Conservation (phyloP, 2,797 vertebrate genomes). For the Pachyuromys duprasi region DNA sequence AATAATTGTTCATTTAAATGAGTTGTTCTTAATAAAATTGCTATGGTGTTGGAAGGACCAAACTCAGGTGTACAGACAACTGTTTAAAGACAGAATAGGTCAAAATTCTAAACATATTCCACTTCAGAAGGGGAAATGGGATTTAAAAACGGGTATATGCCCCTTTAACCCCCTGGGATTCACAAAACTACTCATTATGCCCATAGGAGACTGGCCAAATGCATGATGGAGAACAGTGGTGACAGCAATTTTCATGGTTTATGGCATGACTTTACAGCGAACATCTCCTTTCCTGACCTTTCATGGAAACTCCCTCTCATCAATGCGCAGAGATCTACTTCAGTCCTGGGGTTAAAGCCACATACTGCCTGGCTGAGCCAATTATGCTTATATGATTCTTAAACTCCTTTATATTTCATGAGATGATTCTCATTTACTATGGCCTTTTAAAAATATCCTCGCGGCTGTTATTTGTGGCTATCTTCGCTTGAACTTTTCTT, state of each 20-base stretch:
- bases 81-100: background rate
- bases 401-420: background rate
- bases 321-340: background rate
- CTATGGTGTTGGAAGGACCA: background rate
- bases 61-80: background rate
- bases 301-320: background rate
- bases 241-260: background rate
- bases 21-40: background rate
- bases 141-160: background rate
- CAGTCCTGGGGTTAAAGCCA: background rate
- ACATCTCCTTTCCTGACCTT: background rate
- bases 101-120: background rate
- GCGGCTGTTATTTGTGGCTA: background rate
- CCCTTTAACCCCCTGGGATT: background rate
- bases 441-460: background rate
- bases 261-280: background rate
- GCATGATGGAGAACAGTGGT: too few species aligned
- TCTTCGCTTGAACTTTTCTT: background rate
- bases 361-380: background rate
- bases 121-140: background rate
- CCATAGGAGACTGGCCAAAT: background rate
- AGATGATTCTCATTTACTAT: background rate
- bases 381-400: background rate
- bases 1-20: background rate
- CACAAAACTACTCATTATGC: background rate